Base-by-base conservation (phyloP, 1,140 invertebrate species). In the Ips nitidus region DNA sequence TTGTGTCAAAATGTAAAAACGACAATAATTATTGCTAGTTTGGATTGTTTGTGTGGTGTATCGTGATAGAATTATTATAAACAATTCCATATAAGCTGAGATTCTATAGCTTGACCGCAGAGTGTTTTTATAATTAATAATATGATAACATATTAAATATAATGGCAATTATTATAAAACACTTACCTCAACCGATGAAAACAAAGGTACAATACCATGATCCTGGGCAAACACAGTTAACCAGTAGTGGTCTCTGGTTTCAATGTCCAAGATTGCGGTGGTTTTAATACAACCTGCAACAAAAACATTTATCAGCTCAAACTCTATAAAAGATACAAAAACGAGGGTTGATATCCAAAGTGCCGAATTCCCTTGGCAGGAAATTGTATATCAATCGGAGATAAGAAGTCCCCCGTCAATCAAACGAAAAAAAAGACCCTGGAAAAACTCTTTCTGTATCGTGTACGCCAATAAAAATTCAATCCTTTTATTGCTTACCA, bases 221-320 rank as follows among this genome's bases (percentile, higher is more conserved):
- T 98, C 96, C 77, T 94, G 89, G 1, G 95, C 96, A 78, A 91
- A 92, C 47, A 98, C 87, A 1, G 94, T 97, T 43, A 98, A 82
- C 97, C 97, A 99, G 81, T 96, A 98, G 78, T 91, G 89, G 22
- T 87, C 83, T 73, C 90, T 89, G 0, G 88, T 88, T 84, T 99
- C 97, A 22, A 94, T 86, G 81, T 99, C 97, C 72, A 98, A 83
- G 36, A 93, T 86, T 0, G 87, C 88, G 72, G 87, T 84, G 0
- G 95, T 98, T 53, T 88, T 86, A 63, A 98, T 93, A 52, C 88
- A 87, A 71, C 95, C 95, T 95, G 84, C 6, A 89, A 88, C 63
- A 79, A 77, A 78, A 79, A 22, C 22, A 22, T 22, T 22, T 22
- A 22, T 22, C 22, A 78, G 59, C 43, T 22, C 22, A 22, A 22